These are phyloP conservation scores for Dusona sp. DNA, from an alignment of 2,888 invertebrate species.

Conservation along the genomic window DNA sequence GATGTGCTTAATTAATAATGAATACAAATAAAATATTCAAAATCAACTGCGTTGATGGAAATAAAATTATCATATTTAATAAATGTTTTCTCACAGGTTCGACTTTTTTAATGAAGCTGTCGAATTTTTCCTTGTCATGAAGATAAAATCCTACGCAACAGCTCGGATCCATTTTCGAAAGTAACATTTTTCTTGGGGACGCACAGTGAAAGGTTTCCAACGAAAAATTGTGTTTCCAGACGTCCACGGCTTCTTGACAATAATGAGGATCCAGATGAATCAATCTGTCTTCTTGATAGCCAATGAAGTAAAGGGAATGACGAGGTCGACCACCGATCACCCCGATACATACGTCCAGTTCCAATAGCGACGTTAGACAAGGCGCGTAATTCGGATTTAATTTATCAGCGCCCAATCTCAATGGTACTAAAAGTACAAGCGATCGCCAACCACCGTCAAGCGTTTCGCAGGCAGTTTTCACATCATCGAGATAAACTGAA, in stretches of 20 bases:
- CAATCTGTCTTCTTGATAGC: constrained; percentile 96
- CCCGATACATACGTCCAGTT: constrained; percentile 93
- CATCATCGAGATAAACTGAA: constrained; percentile 82
- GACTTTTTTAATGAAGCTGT: constrained; percentile 90
- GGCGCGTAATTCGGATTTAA: constrained; percentile 94
- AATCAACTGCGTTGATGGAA: neutral
- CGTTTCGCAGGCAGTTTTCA: constrained; percentile 77
- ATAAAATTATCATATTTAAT: neutral
- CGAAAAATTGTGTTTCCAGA: constrained; percentile 92
- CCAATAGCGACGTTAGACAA: constrained; percentile 92
- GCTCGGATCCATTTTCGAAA: constrained; percentile 96
- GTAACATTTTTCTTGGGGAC: constrained; percentile 93
- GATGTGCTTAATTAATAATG: no score
- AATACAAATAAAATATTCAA: no score
- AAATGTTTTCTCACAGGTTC: constrained; percentile 86
- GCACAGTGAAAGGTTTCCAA: constrained; percentile 93
- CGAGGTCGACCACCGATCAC: constrained; percentile 97
- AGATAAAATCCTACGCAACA: constrained; percentile 97
- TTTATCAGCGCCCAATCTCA: constrained; percentile 94
- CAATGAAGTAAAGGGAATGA: constrained; percentile 97
- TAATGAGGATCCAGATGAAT: constrained; percentile 98
- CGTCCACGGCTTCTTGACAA: constrained; percentile 96
- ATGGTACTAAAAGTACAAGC: constrained; percentile 93
- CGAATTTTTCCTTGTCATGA: constrained; percentile 90
- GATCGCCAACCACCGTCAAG: constrained; percentile 89